These are phyloP conservation scores for Zalophus californianus DNA, from an alignment of 2,797 vertebrate species.

Conservation along the genomic window DNA sequence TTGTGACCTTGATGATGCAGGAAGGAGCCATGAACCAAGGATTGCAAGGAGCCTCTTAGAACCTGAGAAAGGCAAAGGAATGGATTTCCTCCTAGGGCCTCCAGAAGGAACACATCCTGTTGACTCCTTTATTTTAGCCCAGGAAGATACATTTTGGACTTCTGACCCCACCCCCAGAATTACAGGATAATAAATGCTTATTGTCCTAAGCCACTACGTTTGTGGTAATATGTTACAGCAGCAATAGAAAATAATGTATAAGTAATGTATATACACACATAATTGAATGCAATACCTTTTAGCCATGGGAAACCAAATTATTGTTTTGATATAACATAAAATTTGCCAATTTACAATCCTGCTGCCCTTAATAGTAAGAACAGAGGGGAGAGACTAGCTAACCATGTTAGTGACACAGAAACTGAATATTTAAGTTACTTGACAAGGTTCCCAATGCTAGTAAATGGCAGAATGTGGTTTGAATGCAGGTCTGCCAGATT, in stretches of 20 bases:
- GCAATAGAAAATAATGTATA: background rate
- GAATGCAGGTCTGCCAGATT: background rate
- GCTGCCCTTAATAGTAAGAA: background rate
- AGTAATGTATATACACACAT: background rate
- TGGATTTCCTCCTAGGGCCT: background rate
- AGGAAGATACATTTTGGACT: background rate
- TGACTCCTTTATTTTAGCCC: background rate
- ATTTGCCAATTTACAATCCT: background rate
- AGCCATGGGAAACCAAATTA: background rate
- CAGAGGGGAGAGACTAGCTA: background rate
- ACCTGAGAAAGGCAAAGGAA: no score
- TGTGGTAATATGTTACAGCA: background rate
- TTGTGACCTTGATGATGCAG: background rate
- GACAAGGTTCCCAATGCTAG: background rate
- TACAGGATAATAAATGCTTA: background rate
- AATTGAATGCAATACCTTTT: background rate
- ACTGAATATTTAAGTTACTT: background rate
- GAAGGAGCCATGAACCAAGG: background rate
- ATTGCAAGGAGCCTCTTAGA: background rate
- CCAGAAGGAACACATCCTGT: background rate
- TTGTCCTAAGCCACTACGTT: background rate
- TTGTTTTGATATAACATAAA: background rate
- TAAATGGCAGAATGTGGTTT: background rate
- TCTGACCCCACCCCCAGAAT: background rate
- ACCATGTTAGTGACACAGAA: background rate